phyloP scores from a whole-genome alignment of 2,888 invertebrate species.

The Chrysodeixis includens region DNA sequence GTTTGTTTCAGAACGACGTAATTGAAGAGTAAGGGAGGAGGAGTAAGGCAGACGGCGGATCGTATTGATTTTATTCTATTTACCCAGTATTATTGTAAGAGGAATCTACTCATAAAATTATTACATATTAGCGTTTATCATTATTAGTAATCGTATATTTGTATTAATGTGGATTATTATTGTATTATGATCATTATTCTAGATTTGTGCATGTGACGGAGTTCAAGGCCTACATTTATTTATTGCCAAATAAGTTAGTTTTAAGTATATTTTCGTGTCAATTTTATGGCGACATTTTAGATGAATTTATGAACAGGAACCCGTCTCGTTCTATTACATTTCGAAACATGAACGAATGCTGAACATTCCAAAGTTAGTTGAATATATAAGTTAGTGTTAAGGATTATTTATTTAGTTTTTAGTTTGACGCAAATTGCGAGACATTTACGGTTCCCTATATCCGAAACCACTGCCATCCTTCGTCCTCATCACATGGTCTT shows the following conservation, averaged over 20 bases:
- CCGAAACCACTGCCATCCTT: slow-evolving; percentile 56
- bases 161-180: slow-evolving; percentile 68
- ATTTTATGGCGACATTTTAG: slow-evolving; percentile 46
- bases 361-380: slow-evolving; percentile 58
- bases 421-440: slow-evolving; percentile 19
- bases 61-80: slow-evolving; percentile 62
- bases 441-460: slow-evolving; percentile 10
- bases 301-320: slow-evolving; percentile 37
- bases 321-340: slow-evolving; percentile 30
- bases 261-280: slow-evolving; percentile 49
- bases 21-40: slow-evolving; percentile 9
- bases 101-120: slow-evolving; percentile 60
- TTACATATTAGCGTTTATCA: slow-evolving; percentile 59
- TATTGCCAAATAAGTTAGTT: slow-evolving; percentile 56
- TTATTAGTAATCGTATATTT: slow-evolving; percentile 66
- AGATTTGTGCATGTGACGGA: slow-evolving; percentile 53
- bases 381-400: slow-evolving; percentile 48
- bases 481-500: slow-evolving; percentile 60
- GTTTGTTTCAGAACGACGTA: slow-evolving; percentile 26
- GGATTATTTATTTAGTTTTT: slow-evolving; percentile 25
- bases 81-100: slow-evolving; percentile 69
- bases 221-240: slow-evolving; percentile 71
- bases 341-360: slow-evolving; percentile 23
- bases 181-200: slow-evolving; percentile 59
- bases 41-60: slow-evolving; percentile 36